Percentiles rank a stretch among this genome's conserved stretches.
Conservation (phyloP, 23 tunicate species). For the Phallusia fumigata region DNA sequence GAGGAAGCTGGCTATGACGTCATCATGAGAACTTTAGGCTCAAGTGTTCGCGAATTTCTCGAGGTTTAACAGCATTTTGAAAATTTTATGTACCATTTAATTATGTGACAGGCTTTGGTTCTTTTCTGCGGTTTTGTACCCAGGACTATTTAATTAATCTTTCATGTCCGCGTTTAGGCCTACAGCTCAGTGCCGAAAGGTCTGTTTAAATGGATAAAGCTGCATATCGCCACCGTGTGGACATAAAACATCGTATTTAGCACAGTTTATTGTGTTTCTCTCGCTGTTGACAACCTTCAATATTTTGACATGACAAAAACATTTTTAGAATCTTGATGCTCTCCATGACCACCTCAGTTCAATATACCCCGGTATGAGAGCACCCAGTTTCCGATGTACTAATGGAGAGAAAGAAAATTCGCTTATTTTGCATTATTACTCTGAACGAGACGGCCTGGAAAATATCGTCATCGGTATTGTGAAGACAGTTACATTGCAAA, state of each 20-base stretch:
- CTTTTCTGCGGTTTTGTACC: too few relatives aligned
- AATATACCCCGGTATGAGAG: constrained; percentile 96
- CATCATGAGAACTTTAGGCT: constrained; percentile 75
- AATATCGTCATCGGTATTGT: constrained; percentile 92
- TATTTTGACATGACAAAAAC: too few relatives aligned
- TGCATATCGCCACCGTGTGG: too few relatives aligned
- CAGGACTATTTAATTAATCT: too few relatives aligned
- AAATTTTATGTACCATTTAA: too few relatives aligned
- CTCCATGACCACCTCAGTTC: constrained; percentile 93
- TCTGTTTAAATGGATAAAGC: too few relatives aligned
- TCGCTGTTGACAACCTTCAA: too few relatives aligned
- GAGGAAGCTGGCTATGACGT: constrained; percentile 93
- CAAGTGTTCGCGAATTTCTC: constrained; percentile 81
- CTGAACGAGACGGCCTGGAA: constrained; percentile 91
- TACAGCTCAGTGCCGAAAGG: too few relatives aligned
- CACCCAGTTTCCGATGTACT: constrained; percentile 92
- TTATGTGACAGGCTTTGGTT: too few relatives aligned
- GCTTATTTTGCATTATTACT: constrained; percentile 86
- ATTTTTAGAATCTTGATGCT: constrained; percentile 81
- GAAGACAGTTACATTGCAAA: constrained; percentile 72
- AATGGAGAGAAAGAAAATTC: constrained; percentile 61
- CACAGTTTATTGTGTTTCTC: too few relatives aligned
- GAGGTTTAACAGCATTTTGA: constrained; percentile 56
- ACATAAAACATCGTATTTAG: too few relatives aligned
- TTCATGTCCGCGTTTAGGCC: too few relatives aligned